Evolutionary conservation across 1,140 invertebrate genomes (phyloP).

Genomic region (Scaptomyza montana): DNA sequence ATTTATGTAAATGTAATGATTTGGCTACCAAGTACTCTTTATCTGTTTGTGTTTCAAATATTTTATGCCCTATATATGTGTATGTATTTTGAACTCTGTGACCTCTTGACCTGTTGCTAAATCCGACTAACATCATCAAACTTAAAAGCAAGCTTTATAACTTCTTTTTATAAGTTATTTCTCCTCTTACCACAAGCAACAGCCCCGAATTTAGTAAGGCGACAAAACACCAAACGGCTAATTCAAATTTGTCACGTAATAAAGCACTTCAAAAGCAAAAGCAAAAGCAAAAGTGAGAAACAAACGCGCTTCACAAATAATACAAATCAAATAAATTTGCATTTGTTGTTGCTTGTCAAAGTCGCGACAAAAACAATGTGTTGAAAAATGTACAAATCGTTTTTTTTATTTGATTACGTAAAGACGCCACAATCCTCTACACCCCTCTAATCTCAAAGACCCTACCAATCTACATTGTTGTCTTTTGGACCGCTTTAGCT

Average conservation of each 20-base stretch:
- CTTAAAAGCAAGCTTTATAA: too few species aligned
- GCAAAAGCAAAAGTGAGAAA: slow-evolving; percentile 40
- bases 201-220: neutral
- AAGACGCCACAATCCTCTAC: slow-evolving; percentile 62
- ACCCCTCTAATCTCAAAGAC: neutral
- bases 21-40: too few species aligned
- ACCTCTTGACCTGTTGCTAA: slow-evolving; percentile 6
- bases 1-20: too few species aligned
- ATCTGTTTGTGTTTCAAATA: too few species aligned
- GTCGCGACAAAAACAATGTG: slow-evolving; percentile 12
- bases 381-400: slow-evolving; percentile 66
- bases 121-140: neutral
- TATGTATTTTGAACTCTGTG: neutral
- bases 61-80: neutral
- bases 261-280: slow-evolving; percentile 61
- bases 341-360: slow-evolving; percentile 38
- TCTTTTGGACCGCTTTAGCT: neutral
- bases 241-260: slow-evolving; percentile 79
- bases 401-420: slow-evolving; percentile 79
- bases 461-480: neutral
- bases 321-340: slow-evolving; percentile 70
- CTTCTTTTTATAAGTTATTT: neutral
- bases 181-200: too few species aligned
- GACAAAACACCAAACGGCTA: slow-evolving; percentile 65
- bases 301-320: slow-evolving; percentile 58